Base-by-base conservation (phyloP, 2,888 invertebrate species). In the Erynnis tages region DNA sequence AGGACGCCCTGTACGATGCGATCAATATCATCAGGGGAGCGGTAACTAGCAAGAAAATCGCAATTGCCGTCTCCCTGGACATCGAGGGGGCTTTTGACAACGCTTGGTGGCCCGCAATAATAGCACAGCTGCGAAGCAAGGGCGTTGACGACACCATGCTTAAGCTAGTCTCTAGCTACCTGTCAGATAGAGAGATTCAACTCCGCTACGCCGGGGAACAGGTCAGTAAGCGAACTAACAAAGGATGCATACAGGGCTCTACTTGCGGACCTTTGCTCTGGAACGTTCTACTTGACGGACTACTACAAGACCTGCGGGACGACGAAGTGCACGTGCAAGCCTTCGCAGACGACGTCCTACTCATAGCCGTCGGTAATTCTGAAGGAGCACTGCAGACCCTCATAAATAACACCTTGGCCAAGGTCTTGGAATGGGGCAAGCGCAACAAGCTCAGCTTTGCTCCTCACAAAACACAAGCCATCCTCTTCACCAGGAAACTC, bases 311-410 rank as follows among this genome's bases (percentile, higher is more conserved):
- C 1, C 2, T 49, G 0, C 35, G 54, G 0, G n/a, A 8, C 0
- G 5, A 8, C 0, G 40, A 30, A 1, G 34, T 25, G 0, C 53
- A 57, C 13, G 37, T 50, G 2, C 61, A 63, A 16, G 65, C 62
- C 0, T 65, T 60, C 16, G 62, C 62, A 0, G 63, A 63, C 23
- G 60, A 65, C 10, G 34, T 65, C 0, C n/a, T 62, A 0, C 11
- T 61, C 0, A 44, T 57, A 0, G 49, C 47, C 3, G 2, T 10
- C 0, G 60, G 41, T 0, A 16, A 37, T 0, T 35, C 41, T 1
- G 29, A 16, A 0, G 16, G 0, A 1, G 47, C 50, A 1, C 23
- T 54, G 0, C 21, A 56, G 16, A 13, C 4, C 2, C 29, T 8
- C 2, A 34, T 47, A 1, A 56, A 54, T 7, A 5, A 4, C 0